Base-by-base conservation (phyloP, 1,140 invertebrate species). In the Zaprionus kolodkinae region DNA sequence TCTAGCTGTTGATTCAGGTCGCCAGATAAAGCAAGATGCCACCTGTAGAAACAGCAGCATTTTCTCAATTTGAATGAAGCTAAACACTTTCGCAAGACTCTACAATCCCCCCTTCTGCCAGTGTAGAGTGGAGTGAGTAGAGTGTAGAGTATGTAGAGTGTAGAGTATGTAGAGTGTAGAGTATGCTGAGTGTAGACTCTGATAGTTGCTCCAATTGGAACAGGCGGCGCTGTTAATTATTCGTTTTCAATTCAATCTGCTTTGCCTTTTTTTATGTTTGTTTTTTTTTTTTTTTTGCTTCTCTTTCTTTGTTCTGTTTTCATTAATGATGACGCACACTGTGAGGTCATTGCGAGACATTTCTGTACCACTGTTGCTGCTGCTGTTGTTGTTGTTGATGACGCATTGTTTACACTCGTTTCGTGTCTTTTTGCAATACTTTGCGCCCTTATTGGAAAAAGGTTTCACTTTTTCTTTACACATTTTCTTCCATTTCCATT, bases 311-410 rank as follows among this genome's bases (percentile, higher is more conserved):
- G 57, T 48, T 66, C 25, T 33, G 61, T 67, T 67, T 73, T 87
- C 81, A 85, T 75, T 75, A 89, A 71, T 70, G 80, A 88, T 88
- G 84, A 87, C 84, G 84, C 83, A 86, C 74, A 72, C 75, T 68
- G 84, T 87, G 84, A 88, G 84, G 74, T 88, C 84, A 87, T 82
- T 68, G 72, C 59, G 57, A 77, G 69, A 60, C 68, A 74, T 63
- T 63, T 70, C 30, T 36, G 52, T 71, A 33, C 59, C 50, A 57
- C 61, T 69, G 50, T 30, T 2, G 12, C 52, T 78, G 65, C 43
- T 27, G 38, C 27, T 50, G 38, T 40, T 12, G 12, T 54, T 78
- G 65, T 43, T 27, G 57, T 43, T 50, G 72, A 67, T 88, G 84
- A 84, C 84, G 80, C 84, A 88, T 57, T 88, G 36, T 61, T 60